phyloP scores from a whole-genome alignment of 2,113 vertebrate species.

The Narcine bancroftii region DNA sequence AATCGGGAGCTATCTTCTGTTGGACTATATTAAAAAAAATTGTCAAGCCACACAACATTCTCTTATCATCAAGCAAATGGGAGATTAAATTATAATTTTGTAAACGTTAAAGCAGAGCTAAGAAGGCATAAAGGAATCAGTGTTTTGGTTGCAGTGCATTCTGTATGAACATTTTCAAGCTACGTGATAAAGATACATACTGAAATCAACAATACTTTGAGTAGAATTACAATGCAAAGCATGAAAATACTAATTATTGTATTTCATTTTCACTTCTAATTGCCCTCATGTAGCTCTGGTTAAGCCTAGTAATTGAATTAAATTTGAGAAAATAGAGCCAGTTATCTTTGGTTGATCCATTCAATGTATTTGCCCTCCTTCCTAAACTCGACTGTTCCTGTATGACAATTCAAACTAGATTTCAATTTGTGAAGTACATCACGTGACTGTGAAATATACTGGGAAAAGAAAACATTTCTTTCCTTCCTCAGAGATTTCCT shows the following conservation, averaged over 20 bases:
- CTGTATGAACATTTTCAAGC: neutral
- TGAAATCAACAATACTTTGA: neutral
- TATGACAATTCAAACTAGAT: neutral
- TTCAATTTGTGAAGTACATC: neutral
- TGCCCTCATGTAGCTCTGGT: neutral
- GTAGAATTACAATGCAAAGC: neutral
- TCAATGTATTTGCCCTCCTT: neutral
- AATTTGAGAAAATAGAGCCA: neutral
- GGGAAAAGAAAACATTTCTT: neutral
- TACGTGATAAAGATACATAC: neutral
- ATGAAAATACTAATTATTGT: neutral
- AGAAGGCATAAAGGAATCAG: neutral
- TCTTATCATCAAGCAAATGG: constrained; percentile 29
- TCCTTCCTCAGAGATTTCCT: neutral
- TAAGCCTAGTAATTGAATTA: neutral
- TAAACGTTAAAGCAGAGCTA: neutral
- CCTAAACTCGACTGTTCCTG: neutral
- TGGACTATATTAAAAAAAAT: constrained; percentile 15
- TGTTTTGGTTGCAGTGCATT: neutral
- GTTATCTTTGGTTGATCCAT: neutral
- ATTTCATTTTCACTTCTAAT: neutral
- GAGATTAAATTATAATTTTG: constrained; percentile 7
- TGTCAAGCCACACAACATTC: constrained; percentile 11
- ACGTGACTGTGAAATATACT: neutral
- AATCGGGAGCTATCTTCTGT: neutral